A percentile compares a stretch with the other conserved stretches of the same genome.
phyloP scores from a whole-genome alignment of 1,140 invertebrate species.

The Caenorhabditis elegans region DNA sequence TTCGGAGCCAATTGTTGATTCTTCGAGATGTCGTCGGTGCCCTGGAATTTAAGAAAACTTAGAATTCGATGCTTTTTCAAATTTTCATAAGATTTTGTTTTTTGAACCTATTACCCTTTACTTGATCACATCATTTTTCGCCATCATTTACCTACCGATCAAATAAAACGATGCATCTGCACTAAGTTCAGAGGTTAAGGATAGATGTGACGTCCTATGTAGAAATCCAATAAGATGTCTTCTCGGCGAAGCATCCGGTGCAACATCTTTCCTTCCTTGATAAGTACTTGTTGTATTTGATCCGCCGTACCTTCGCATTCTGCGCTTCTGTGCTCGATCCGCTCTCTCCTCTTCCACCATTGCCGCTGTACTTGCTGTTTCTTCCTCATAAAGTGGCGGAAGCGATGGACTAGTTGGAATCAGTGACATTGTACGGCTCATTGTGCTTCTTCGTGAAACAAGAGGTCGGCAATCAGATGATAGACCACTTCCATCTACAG shows the following conservation, averaged over 20 bases:
- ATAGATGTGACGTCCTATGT: slow-evolving; percentile 57
- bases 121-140: slow-evolving; percentile 1
- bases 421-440: slow-evolving; percentile 42
- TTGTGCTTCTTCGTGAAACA: background rate
- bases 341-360: slow-evolving; percentile 1
- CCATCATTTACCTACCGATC: too few relatives aligned
- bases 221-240: slow-evolving; percentile 55
- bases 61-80: too few relatives aligned
- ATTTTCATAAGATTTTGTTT: too few relatives aligned
- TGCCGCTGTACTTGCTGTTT: slow-evolving; percentile 4
- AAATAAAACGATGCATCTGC: slow-evolving; percentile 54
- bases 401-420: slow-evolving; percentile 25
- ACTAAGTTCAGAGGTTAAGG: slow-evolving; percentile 52
- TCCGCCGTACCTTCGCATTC: slow-evolving; percentile 33
- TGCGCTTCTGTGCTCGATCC: background rate
- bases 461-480: slow-evolving; percentile 2
- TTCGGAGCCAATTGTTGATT: slow-evolving; percentile 64
- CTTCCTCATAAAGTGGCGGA: slow-evolving; percentile 45
- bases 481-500: background rate
- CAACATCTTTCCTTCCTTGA: slow-evolving; percentile 45
- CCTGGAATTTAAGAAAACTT: too few relatives aligned
- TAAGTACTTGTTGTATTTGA: slow-evolving; percentile 47
- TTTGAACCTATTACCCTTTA: background rate
- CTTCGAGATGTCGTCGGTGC: slow-evolving; percentile 58
- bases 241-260: slow-evolving; percentile 44